These are phyloP conservation scores for Agriopis marginaria DNA, from an alignment of 2,888 invertebrate genomes.

Conservation along the genomic window DNA sequence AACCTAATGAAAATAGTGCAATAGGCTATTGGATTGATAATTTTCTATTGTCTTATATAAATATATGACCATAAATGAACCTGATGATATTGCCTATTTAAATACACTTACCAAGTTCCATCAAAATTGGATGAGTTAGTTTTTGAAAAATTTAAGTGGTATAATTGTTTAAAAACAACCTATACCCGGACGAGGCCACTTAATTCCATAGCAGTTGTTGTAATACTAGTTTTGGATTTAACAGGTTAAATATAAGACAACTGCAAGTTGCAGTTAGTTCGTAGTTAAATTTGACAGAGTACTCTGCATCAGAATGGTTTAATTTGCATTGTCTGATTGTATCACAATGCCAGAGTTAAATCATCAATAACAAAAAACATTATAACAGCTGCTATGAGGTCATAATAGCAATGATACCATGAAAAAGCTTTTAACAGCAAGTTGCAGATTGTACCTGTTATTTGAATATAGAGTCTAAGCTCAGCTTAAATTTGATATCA, in stretches of 20 bases:
- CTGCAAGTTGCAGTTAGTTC: not conserved
- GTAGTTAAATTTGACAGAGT: not conserved
- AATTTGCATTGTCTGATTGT: slow-evolving; percentile 7
- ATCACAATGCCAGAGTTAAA: slow-evolving; percentile 12
- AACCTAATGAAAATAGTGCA: no score
- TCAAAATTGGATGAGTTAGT: no score
- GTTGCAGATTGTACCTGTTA: not conserved
- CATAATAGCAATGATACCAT: not conserved
- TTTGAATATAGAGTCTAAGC: not conserved
- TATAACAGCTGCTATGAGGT: slow-evolving; percentile 3
- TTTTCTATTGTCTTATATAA: no score
- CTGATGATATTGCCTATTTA: no score
- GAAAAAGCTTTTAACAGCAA: not conserved
- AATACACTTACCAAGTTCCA: no score
- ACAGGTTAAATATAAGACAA: not conserved
- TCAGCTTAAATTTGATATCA: not conserved
- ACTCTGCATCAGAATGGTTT: not conserved
- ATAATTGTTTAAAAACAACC: no score
- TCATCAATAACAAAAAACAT: slow-evolving; percentile 23
- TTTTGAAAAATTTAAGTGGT: no score
- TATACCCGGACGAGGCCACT: no score
- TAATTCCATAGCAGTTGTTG: no score
- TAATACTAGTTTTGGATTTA: not conserved
- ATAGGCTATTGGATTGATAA: no score
- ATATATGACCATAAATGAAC: no score